Evolutionary conservation across 2,113 vertebrate species (phyloP).

Genomic region (Formicarius rufipectus): DNA sequence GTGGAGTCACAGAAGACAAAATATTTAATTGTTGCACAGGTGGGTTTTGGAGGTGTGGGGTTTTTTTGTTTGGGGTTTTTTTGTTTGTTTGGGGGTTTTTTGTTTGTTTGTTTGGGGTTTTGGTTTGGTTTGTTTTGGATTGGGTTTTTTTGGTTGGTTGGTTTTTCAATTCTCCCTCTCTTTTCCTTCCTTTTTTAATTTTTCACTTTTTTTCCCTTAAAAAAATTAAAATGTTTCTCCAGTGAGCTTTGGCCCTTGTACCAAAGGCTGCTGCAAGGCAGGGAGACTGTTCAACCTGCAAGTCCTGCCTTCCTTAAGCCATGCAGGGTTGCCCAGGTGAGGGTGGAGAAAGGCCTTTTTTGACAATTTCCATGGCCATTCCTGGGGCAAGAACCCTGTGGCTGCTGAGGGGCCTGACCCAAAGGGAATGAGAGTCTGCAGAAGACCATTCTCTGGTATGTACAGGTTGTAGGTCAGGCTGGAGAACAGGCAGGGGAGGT

Average conservation of each 20-base stretch:
- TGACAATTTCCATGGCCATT: background rate
- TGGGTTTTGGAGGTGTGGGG: background rate
- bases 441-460: background rate
- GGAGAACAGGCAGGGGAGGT: background rate
- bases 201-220: background rate
- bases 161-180: background rate
- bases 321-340: background rate
- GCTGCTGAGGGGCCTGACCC: background rate
- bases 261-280: background rate
- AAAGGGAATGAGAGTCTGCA: background rate
- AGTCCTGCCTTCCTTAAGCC: background rate
- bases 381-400: background rate
- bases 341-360: background rate
- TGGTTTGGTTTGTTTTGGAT: background rate
- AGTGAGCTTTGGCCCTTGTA: background rate
- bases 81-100: background rate
- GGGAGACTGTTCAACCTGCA: background rate
- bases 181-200: background rate
- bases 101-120: background rate
- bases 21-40: background rate
- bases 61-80: too few relatives aligned
- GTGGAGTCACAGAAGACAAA: background rate
- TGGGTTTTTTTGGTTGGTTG: too few relatives aligned
- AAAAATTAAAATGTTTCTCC: background rate
- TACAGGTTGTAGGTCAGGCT: background rate